Evolutionary conservation across 2,888 invertebrate species (phyloP), one percentile per base, ranked within the genome.

Genomic region (Phyllotreta cruciferae): DNA sequence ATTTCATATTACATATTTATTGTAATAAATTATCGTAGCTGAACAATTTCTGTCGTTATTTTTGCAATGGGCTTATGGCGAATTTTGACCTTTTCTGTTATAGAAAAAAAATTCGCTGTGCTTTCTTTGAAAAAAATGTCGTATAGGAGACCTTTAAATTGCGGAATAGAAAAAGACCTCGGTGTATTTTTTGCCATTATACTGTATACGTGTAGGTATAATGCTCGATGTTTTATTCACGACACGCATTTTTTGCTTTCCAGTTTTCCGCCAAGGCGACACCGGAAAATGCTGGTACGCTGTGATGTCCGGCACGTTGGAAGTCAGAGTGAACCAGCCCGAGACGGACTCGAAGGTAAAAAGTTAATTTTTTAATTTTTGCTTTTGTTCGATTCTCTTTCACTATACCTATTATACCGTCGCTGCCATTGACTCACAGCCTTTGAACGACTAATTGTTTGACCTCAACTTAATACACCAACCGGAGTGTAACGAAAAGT

Each of bases 261-360:
- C 83, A 91, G 90, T 91, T 75, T 91, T 89, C 81, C 87, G 90
- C 39, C 90, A 91, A 80, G 91, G 91, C 38, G 91, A 91, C 79
- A 86, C 87, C 68, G 91, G 91, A 55, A 88, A 89, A 71, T 90
- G 89, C 80, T 91, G 91, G 91, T 91, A 91, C 80, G 89, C 90
- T 36, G 89, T 91, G 6, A 82, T 91, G 71, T 86, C 88, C 11
- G 91, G 91, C 35, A 86, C 87, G 13, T 80, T 91, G 66, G 89
- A 90, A 79, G 89, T 90, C 45, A 85, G 87, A 70, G 83, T 88
- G 65, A 82, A 83, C 72, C 85, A 85, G 75, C 78, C 84, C 49
- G 85, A 86, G 69, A 75, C 83, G 70, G 86, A 86, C 67, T 77
- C 82, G 67, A 87, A 88, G 85, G 89, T 89, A 24, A 24, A n/a